These are phyloP conservation scores for Cervus canadensis DNA, from an alignment of 2,113 vertebrate species.

Conservation along the genomic window DNA sequence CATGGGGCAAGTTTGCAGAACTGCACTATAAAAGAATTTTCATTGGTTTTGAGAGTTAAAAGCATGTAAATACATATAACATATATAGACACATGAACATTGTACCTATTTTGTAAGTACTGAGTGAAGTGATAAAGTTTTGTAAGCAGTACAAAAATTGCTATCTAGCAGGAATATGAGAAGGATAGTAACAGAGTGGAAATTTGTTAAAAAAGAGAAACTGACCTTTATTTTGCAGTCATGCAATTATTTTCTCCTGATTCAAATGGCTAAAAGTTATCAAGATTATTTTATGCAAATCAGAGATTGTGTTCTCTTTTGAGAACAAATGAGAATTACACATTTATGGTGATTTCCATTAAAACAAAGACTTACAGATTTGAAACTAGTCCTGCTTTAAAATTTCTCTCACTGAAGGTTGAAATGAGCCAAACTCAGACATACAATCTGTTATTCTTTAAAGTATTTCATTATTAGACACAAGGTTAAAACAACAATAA, in stretches of 20 bases:
- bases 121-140: background rate
- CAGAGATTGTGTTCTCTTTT: background rate
- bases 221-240: background rate
- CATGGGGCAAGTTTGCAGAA: background rate
- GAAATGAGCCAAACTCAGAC: background rate
- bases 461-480: conserved; percentile 39
- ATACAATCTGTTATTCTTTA: background rate
- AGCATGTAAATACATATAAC: background rate
- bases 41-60: background rate
- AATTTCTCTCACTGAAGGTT: background rate
- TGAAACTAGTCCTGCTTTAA: conserved; percentile 20
- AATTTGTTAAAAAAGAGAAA: background rate
- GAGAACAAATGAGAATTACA: conserved; percentile 13
- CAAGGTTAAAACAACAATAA: background rate
- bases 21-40: conserved; percentile 1
- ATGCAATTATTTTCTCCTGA: background rate
- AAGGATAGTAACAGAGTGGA: background rate
- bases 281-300: background rate
- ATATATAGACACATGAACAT: background rate
- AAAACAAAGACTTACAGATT: background rate
- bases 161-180: background rate
- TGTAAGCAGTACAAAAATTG: background rate
- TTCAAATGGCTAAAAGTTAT: background rate
- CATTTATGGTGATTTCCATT: conserved; percentile 10
- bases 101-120: background rate